Evolutionary conservation across 2,113 vertebrate genomes (phyloP).

Genomic region (Pithys albifrons): DNA sequence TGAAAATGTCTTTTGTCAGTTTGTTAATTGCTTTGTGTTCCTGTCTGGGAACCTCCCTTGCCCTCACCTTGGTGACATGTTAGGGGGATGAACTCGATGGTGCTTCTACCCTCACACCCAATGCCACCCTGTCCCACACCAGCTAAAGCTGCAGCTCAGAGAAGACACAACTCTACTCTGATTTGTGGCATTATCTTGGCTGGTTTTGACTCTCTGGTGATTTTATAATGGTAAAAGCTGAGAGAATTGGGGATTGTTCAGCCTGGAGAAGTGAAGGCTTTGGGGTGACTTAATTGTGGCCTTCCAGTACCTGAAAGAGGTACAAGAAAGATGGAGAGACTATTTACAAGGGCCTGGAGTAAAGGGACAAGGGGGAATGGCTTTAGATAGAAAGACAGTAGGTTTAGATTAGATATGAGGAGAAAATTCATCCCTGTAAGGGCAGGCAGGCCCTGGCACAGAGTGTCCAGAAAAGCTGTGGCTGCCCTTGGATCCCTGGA

Average conservation of each 20-base stretch:
- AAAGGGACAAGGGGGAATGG: background rate
- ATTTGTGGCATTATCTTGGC: rapidly evolving
- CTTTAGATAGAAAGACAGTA: background rate
- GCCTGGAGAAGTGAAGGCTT: no score
- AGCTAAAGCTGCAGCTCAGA: background rate
- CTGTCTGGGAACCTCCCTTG: background rate
- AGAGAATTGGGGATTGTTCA: background rate
- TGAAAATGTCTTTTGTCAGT: constrained; percentile 34
- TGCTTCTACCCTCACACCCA: background rate
- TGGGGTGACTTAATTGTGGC: rapidly evolving
- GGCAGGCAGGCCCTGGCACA: background rate
- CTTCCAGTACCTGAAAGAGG: background rate
- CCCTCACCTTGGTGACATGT: background rate
- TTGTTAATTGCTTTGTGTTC: constrained; percentile 51
- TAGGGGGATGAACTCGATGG: background rate
- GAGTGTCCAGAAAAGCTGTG: background rate
- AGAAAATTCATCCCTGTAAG: no score
- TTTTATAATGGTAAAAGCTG: background rate
- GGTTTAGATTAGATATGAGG: background rate
- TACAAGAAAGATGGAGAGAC: background rate
- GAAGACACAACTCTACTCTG: no score
- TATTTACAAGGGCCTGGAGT: no score
- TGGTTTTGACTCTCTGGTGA: background rate
- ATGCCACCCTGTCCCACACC: rapidly evolving
- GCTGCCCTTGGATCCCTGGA: background rate